Evolutionary conservation across 2,113 vertebrate species (phyloP), one percentile per base, ranked within the genome.

Genomic region (Dascyllus trimaculatus): DNA sequence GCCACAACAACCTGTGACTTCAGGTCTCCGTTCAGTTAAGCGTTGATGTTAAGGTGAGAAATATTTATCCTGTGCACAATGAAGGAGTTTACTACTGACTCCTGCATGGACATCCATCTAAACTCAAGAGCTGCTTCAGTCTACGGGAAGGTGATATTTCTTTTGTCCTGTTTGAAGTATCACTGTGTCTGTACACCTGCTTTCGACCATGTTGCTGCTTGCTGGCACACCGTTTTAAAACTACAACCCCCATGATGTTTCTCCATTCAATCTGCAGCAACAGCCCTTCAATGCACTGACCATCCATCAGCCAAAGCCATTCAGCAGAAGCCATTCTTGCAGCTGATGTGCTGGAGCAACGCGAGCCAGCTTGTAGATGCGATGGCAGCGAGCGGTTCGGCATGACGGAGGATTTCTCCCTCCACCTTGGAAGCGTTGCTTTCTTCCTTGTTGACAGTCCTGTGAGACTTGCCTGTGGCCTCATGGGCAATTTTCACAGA

Each of bases 401-500:
- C 13, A 35, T 63, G 43, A 49, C 66, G 62, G 22, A 67, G 15
- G 26, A 38, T 52, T 9, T 53, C 46, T 63, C 25, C 22, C 38
- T 70, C 67, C 67, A 67, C 60, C 60, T 15, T 29, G 65, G 48
- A 64, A 85, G 25, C 24, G 18, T 52, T 21, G 22, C 35, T 69
- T 64, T 51, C 25, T 66, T 80, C 63, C 46, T 75, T 45, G 29
- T 4, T 53, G 46, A 49, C 51, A 43, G 11, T 71, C 78, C 70
- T 68, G 15, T 51, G 60, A 75, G 75, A 76, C 38, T 38, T 57
- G 24, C 46, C 54, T 38, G n/a, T 8, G 54, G 57, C 66, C 70
- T 79, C 5, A 3, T 52, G 54, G 67, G 71, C 49, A 65, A 64
- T 84, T 71, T 77, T 19, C 75, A 52, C 56, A 66, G 65, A 61